Base-by-base conservation (phyloP, 2,888 invertebrate genomes). In the Proisotoma minuta region DNA sequence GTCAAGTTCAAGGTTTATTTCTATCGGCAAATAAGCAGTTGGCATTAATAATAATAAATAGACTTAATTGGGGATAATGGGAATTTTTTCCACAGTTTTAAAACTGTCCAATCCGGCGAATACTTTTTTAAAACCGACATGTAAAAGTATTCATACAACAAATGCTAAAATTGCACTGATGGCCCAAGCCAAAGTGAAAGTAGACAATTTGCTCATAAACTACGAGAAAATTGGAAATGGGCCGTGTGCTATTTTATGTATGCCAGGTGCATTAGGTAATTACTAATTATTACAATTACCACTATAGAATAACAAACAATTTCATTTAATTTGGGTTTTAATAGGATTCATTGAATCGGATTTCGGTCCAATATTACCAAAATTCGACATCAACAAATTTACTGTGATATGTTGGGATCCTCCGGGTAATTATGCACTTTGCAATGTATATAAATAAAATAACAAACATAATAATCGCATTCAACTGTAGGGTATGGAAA, bases 231-330 rank as follows among this genome's bases (percentile, higher is more conserved):
- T 57, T 23, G 69, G 69, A 5, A 57, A 56, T 22, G 71, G 71
- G 18, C 28, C 82, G 81, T 75, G 82, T 78, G 69, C 80, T 24
- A 76, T 91, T 0, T 77, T 93, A 3, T 82, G 89, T 63, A 80
- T 91, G 76, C 91, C 92, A 0, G 92, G 92, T 40, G 88, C 89
- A 0, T 76, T 91, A 28, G 91, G 83, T 82, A 75, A 75, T 34
- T 73, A 68, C 58, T 49, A 51, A 52, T 57, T 43, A 15, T 12
- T 18, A 2, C 24, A 52, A 34, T 26, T 34, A 20, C 34, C 15
- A 34, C 15, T 34, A 34, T 34, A 8, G 34, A 10, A 34, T 10
- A 34, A 34, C 8, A 34, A 34, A 34, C 26, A 15, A 40, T 18
- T 15, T 51, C 49, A 51, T 10, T 4, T n/a, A n/a, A n/a, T n/a